Base-by-base conservation (phyloP, 2,797 vertebrate species). In the Rhinichthys osculus region DNA sequence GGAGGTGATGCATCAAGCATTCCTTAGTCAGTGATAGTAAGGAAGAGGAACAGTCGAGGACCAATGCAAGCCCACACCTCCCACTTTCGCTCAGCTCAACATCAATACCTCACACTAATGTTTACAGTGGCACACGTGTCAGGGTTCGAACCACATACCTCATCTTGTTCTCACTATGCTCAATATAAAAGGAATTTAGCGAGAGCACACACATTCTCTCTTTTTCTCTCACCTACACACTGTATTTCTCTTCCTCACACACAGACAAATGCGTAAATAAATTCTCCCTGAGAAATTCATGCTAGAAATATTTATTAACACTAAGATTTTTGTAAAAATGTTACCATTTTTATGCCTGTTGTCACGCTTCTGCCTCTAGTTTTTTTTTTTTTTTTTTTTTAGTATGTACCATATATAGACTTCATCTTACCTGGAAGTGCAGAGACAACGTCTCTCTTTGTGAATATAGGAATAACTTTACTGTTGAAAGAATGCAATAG, bases 1-100 rank as follows among this genome's bases (percentile, higher is more conserved):
- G 88, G 89, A 78, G 62, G 78, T 84, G 85, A 88, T 90, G 90
- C 89, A 92, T 92, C 91, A 90, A 88, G 90, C 93, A 94, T 92
- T 91, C 83, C 79, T 44, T 33, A 84, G 81, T 74, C 66, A 38
- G 35, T 69, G 74, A 79, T 86, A 88, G 87, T 85, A 47, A 87
- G 76, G 93, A 91, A 91, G 82, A 47, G 52, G 90, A 88, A 93
- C 86, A 86, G 87, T 78, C 89, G 83, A 82, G 81, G 62, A 86
- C 62, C 42, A 79, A 35, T 47, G 3, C 7, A 84, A 50, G 14
- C 59, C 13, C 72, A 44, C 16, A 21, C 47, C 44, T 78, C 62
- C 30, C 72, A 76, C 23, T 54, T 42, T 77, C 62, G 17, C 62
- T 86, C 57, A 84, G 44, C 35, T 47, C 62, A 64, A 78, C 76